These are phyloP conservation scores for Condylura cristata DNA, from an alignment of 2,113 vertebrate species.

Conservation along the genomic window DNA sequence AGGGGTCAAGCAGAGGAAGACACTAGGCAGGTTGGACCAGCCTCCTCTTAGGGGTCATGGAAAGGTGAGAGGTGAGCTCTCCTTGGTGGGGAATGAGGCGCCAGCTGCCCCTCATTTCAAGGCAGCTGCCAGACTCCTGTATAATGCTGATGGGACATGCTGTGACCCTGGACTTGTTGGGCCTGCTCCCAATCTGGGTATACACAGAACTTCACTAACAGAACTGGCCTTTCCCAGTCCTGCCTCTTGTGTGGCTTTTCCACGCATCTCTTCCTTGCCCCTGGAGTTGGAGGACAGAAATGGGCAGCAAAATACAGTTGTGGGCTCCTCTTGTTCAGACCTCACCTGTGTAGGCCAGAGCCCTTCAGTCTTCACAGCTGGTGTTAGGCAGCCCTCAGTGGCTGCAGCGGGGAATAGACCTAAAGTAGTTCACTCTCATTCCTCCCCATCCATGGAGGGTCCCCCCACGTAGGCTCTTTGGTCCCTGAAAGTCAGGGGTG, in stretches of 20 bases:
- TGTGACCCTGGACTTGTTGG: neutral
- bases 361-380: neutral
- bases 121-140: neutral
- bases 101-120: neutral
- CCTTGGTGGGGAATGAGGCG: neutral
- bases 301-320: conserved; percentile 24
- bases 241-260: neutral
- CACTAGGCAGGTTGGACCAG: neutral
- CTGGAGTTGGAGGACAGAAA: conserved; percentile 4
- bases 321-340: neutral
- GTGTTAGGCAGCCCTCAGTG: neutral
- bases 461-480: neutral
- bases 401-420: neutral
- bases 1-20: conserved; percentile 43
- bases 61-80: neutral
- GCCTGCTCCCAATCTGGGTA: neutral
- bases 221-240: conserved; percentile 16
- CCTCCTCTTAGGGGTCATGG: neutral
- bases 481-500: neutral
- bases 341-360: conserved; percentile 40
- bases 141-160: neutral
- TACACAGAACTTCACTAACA: neutral
- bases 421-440: neutral
- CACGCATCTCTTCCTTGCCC: neutral
- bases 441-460: neutral